Conservation (phyloP, 2,797 vertebrate species). For the Lutjanus argentimaculatus region DNA sequence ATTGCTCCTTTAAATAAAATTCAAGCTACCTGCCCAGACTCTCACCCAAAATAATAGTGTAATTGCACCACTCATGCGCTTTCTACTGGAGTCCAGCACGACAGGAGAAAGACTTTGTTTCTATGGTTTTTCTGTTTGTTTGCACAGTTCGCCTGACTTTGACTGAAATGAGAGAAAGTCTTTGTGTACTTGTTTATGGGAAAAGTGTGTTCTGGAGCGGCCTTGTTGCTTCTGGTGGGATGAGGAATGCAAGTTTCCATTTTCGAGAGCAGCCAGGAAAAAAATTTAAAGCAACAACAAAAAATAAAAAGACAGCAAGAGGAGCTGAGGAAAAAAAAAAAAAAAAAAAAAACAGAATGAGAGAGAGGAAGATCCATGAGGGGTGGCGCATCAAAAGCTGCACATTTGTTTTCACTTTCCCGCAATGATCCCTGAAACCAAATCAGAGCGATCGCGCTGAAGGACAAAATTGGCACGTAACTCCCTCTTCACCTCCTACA, state of each 20-base stretch:
- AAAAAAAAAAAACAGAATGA: slow-evolving; percentile 8
- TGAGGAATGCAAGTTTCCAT: slow-evolving; percentile 67
- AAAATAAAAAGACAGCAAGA: slow-evolving; percentile 10
- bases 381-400: slow-evolving; percentile 69
- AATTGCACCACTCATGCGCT: slow-evolving; percentile 23
- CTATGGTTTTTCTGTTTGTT: slow-evolving; percentile 60
- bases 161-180: slow-evolving; percentile 51
- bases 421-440: slow-evolving; percentile 68
- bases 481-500: slow-evolving; percentile 41
- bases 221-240: slow-evolving; percentile 49
- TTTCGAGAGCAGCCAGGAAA: slow-evolving; percentile 58
- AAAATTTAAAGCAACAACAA: slow-evolving; percentile 8
- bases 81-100: not conserved
- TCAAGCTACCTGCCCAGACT: slow-evolving; percentile 18
- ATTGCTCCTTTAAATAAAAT: slow-evolving; percentile 24
- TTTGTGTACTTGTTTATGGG: slow-evolving; percentile 62
- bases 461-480: slow-evolving; percentile 68
- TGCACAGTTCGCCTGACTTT: slow-evolving; percentile 24
- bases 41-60: slow-evolving; percentile 34
- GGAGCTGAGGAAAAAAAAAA: too few species aligned
- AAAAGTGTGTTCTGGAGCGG: slow-evolving; percentile 35
- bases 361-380: slow-evolving; percentile 31
- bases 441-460: slow-evolving; percentile 63
- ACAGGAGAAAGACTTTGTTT: slow-evolving; percentile 27
- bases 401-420: slow-evolving; percentile 86